These are phyloP conservation scores for Pantala flavescens DNA, from an alignment of 1,140 invertebrate species.

Conservation along the genomic window DNA sequence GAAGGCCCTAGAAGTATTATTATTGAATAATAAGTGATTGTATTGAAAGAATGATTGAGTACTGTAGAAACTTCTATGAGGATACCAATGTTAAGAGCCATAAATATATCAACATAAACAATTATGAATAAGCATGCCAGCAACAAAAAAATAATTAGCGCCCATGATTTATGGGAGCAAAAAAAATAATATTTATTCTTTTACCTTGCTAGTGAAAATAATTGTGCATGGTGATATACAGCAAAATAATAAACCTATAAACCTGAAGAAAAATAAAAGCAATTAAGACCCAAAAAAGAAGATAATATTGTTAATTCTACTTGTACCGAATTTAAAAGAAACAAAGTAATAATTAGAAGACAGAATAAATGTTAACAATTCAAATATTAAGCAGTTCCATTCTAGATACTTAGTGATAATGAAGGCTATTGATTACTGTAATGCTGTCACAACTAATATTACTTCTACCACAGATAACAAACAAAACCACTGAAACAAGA, in stretches of 20 bases:
- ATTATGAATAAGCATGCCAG: not conserved
- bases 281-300: not conserved
- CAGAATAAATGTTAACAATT: not conserved
- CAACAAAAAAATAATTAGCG: conserved; percentile 11
- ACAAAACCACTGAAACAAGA: conserved; percentile 20
- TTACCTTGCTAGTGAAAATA: not conserved
- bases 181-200: not conserved
- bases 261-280: not conserved
- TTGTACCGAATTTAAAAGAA: not conserved
- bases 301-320: not conserved
- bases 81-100: too few species aligned
- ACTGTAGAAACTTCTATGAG: too few species aligned
- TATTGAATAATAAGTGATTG: conserved; percentile 9
- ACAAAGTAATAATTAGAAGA: not conserved
- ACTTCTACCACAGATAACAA: conserved; percentile 16
- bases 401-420: not conserved
- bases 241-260: not conserved
- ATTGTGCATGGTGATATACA: not conserved
- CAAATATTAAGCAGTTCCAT: not conserved
- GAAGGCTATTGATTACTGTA: not conserved
- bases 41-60: not conserved
- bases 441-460: not conserved
- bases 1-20: conserved; percentile 59
- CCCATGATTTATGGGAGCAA: not conserved
- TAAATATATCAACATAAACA: not conserved